Evolutionary conservation across 2,888 invertebrate genomes (phyloP).

Genomic region (Napeogenes inachia): DNA sequence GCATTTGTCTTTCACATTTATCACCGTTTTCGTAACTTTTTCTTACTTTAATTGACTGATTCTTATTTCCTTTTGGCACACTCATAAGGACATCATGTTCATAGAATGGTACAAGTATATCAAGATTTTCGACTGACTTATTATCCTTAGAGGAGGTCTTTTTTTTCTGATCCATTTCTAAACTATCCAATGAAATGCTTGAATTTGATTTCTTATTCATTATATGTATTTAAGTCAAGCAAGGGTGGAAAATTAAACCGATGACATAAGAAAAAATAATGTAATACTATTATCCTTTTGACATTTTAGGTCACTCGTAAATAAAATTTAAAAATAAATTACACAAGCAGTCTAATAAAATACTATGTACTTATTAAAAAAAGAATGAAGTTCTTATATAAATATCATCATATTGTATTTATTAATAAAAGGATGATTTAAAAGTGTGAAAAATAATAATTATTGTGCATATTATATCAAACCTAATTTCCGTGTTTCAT

Average conservation of each 20-base stretch:
- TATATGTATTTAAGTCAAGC: conserved; percentile 10
- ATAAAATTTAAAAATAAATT: background rate
- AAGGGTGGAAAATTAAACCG: conserved; percentile 10
- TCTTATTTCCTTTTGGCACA: conserved; percentile 53
- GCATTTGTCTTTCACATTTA: conserved; percentile 37
- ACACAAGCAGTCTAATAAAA: background rate
- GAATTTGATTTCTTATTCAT: conserved; percentile 55
- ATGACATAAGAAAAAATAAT: conserved; percentile 30
- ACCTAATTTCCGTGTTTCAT: background rate
- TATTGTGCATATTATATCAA: too few relatives aligned
- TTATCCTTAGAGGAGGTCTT: conserved; percentile 39
- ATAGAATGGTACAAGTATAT: conserved; percentile 69
- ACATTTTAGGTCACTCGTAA: background rate
- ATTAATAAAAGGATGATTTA: too few relatives aligned
- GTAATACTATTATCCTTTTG: background rate
- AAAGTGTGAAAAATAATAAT: too few relatives aligned
- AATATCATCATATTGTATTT: too few relatives aligned
- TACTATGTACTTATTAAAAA: background rate
- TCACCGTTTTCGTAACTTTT: conserved; percentile 34
- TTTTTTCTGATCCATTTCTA: conserved; percentile 49
- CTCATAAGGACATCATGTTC: conserved; percentile 69
- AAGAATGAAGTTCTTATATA: too few relatives aligned
- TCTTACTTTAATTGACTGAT: conserved; percentile 35
- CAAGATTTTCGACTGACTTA: conserved; percentile 48
- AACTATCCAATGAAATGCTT: conserved; percentile 60